Evolutionary conservation across 2,113 vertebrate genomes (phyloP).

Genomic region (Eudyptes chrysolophus): DNA sequence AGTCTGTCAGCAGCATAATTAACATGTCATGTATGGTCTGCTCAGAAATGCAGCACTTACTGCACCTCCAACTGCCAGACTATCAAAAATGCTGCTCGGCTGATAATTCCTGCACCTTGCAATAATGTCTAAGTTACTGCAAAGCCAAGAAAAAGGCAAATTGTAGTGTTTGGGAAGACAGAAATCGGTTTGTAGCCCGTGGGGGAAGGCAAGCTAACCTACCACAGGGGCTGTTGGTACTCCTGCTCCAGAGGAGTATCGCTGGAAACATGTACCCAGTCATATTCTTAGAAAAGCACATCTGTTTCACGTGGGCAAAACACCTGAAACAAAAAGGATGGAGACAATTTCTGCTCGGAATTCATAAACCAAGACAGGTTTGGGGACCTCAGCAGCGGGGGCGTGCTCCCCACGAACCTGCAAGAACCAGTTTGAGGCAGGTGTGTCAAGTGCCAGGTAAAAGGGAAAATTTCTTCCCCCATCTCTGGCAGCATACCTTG

Average conservation of each 20-base stretch:
- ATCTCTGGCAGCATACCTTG: background rate
- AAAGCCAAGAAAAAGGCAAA: background rate
- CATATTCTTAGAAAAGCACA: background rate
- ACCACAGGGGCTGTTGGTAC: background rate
- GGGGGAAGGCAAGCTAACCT: background rate
- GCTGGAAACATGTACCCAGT: background rate
- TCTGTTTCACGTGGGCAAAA: background rate
- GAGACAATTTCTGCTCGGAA: background rate
- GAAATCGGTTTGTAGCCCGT: background rate
- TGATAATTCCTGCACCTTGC: background rate
- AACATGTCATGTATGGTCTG: background rate
- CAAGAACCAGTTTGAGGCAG: background rate
- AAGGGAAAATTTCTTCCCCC: background rate
- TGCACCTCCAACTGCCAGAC: background rate
- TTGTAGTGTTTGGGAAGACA: background rate
- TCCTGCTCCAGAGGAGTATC: background rate
- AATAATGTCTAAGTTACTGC: background rate
- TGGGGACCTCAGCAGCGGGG: background rate
- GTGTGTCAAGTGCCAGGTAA: background rate
- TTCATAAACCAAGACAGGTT: background rate
- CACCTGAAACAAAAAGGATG: background rate
- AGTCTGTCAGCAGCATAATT: slow-evolving; percentile 9
- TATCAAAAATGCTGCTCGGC: background rate
- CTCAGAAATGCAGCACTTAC: background rate
- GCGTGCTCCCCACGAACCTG: background rate